phyloP scores from a whole-genome alignment of 2,113 vertebrate species.

The Eubucco bourcierii region DNA sequence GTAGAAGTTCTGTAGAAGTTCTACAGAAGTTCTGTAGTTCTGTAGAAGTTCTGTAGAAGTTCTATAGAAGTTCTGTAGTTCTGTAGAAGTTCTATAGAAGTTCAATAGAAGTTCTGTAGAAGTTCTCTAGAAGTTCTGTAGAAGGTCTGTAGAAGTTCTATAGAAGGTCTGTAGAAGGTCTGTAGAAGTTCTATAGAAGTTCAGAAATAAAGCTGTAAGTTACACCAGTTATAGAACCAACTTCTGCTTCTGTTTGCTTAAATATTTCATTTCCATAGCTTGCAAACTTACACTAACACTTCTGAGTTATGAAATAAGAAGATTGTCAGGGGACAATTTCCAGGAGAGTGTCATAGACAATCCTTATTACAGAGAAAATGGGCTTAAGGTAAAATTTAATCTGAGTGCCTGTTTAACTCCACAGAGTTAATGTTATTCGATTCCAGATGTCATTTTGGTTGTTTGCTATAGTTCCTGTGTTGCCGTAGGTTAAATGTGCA shows the following conservation, averaged over 20 bases:
- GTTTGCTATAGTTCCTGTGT: neutral
- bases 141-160: too few relatives aligned
- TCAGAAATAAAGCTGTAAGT: neutral
- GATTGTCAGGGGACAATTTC: neutral
- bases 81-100: too few relatives aligned
- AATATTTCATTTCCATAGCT: neutral
- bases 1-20: too few relatives aligned
- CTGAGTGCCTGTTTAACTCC: neutral
- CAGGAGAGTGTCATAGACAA: neutral
- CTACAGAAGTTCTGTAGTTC: too few relatives aligned
- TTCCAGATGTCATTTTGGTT: constrained; percentile 8
- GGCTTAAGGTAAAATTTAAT: neutral
- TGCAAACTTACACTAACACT: neutral
- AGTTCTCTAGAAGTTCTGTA: too few relatives aligned
- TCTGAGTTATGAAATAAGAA: neutral
- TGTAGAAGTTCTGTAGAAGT: too few relatives aligned
- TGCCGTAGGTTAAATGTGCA: neutral
- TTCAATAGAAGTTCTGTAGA: too few relatives aligned
- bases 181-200: too few relatives aligned
- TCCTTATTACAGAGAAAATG: neutral
- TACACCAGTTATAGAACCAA: neutral
- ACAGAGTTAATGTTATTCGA: neutral
- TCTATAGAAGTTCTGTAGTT: too few relatives aligned
- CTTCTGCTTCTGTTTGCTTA: neutral
- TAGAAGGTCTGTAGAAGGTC: too few relatives aligned